These are phyloP conservation scores for Sebastes miniatus DNA, from an alignment of 2,797 vertebrate genomes.

Conservation along the genomic window DNA sequence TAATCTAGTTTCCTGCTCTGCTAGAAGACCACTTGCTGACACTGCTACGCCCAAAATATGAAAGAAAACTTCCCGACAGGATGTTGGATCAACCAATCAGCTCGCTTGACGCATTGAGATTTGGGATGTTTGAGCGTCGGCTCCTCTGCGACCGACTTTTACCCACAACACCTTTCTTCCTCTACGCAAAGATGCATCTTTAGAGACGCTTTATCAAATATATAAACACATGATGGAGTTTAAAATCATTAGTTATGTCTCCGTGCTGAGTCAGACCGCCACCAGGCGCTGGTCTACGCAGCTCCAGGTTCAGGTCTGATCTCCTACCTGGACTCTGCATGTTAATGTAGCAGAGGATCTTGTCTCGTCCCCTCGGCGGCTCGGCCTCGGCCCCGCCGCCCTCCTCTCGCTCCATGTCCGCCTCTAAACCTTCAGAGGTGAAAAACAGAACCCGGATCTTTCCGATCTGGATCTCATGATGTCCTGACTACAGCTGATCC, in stretches of 20 bases:
- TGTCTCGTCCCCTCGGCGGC: constrained; percentile 43
- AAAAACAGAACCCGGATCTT: neutral
- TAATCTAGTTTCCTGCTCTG: no score
- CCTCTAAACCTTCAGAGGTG: constrained; percentile 38
- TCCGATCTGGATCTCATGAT: constrained; percentile 1
- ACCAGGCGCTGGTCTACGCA: neutral
- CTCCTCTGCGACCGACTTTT: no score
- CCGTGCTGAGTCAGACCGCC: neutral
- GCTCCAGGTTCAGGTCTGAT: constrained; percentile 8
- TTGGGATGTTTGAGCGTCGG: no score
- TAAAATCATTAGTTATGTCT: neutral
- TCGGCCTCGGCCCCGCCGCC: constrained; percentile 35
- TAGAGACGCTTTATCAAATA: neutral
- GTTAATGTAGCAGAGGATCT: constrained; percentile 82
- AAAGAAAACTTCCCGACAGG: no score
- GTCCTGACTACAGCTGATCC: neutral
- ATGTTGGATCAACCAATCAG: no score
- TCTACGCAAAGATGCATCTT: neutral
- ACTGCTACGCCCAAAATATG: no score
- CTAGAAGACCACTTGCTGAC: no score
- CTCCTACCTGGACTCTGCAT: constrained; percentile 89
- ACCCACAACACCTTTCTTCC: no score
- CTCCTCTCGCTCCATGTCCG: constrained; percentile 41
- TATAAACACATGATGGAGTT: neutral
- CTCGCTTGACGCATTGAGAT: no score